These are phyloP conservation scores for Zaprionus africanus DNA, from an alignment of 1,140 invertebrate genomes.

Conservation along the genomic window DNA sequence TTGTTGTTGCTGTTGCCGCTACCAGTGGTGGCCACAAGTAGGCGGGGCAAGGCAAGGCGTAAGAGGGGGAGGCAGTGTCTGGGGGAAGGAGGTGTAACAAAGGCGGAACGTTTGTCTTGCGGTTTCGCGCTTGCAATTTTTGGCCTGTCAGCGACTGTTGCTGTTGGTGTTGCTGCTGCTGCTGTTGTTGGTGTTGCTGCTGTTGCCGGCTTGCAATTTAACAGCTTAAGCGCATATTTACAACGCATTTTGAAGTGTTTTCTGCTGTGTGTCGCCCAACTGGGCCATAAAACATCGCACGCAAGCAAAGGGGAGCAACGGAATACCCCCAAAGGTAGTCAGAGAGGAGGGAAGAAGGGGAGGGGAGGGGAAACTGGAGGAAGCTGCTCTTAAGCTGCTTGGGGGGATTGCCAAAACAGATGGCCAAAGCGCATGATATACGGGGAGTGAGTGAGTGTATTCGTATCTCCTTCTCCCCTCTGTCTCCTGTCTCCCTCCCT, in stretches of 20 bases:
- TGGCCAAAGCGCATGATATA: slow-evolving; percentile 42
- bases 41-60: neutral
- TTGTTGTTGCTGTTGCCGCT: slow-evolving; percentile 18
- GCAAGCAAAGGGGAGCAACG: slow-evolving; percentile 20
- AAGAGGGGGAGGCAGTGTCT: neutral
- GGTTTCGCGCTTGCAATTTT: slow-evolving; percentile 77
- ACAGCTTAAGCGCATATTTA: slow-evolving; percentile 79
- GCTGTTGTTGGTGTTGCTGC: slow-evolving; percentile 4
- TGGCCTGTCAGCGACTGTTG: slow-evolving; percentile 72
- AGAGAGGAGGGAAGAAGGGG: neutral
- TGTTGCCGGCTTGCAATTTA: slow-evolving; percentile 69
- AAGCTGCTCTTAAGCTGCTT: slow-evolving; percentile 43
- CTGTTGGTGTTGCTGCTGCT: slow-evolving; percentile 26
- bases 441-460: slow-evolving; percentile 1
- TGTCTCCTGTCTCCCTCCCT: neutral
- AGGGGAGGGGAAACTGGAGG: neutral
- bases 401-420: slow-evolving; percentile 37
- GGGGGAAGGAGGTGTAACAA: slow-evolving; percentile 27
- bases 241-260: slow-evolving; percentile 71
- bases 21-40: slow-evolving; percentile 2
- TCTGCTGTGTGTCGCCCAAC: slow-evolving; percentile 42
- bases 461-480: neutral
- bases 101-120: slow-evolving; percentile 67
- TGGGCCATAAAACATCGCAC: slow-evolving; percentile 58
- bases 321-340: slow-evolving; percentile 29